phyloP scores from a whole-genome alignment of 2,113 vertebrate species.

The Polypterus bichir region DNA sequence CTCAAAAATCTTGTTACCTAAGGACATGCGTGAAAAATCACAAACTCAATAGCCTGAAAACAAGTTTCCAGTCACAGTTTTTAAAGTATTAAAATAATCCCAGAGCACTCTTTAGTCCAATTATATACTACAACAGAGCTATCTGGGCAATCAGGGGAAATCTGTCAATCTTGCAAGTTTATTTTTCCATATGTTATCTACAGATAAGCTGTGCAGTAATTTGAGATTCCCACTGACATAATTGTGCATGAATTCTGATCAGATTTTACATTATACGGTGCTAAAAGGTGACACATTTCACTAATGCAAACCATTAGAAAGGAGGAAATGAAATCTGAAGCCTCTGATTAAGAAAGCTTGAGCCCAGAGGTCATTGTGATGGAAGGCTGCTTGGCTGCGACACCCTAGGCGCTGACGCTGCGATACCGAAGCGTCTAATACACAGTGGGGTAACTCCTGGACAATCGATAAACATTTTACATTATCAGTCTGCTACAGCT shows the following conservation, averaged over 20 bases:
- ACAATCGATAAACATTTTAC: slow-evolving; percentile 48
- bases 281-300: slow-evolving; percentile 53
- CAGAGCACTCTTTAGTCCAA: slow-evolving; percentile 58
- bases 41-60: slow-evolving; percentile 48
- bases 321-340: slow-evolving; percentile 48
- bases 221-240: slow-evolving; percentile 58
- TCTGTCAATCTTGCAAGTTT: slow-evolving; percentile 50
- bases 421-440: slow-evolving; percentile 43
- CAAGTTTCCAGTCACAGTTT: slow-evolving; percentile 42
- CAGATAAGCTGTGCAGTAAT: slow-evolving; percentile 55
- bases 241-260: slow-evolving; percentile 61
- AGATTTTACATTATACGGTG: slow-evolving; percentile 56
- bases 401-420: slow-evolving; percentile 33
- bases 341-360: slow-evolving; percentile 41
- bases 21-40: slow-evolving; percentile 42
- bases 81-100: slow-evolving; percentile 56
- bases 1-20: slow-evolving; percentile 35
- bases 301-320: slow-evolving; percentile 46
- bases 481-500: slow-evolving; percentile 54
- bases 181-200: slow-evolving; percentile 58
- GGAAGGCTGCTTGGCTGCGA: slow-evolving; percentile 42
- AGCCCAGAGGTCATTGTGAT: slow-evolving; percentile 39
- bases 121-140: slow-evolving; percentile 63
- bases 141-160: slow-evolving; percentile 50
- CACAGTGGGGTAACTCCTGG: slow-evolving; percentile 31